phyloP scores from a whole-genome alignment of 1,140 invertebrate genomes.

The Agrilus planipennis region DNA sequence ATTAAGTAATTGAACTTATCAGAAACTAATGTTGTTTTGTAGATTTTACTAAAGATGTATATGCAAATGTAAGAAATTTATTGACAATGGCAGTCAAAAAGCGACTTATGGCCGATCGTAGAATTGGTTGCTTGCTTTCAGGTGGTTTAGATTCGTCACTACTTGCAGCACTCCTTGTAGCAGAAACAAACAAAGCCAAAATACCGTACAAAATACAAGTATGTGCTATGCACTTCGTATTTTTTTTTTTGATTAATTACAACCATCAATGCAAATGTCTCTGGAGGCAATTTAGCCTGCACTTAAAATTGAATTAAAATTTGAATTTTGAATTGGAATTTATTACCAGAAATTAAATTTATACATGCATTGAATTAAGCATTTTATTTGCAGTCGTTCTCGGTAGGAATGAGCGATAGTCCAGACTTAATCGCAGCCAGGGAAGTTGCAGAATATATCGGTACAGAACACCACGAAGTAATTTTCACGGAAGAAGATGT shows the following conservation, averaged over 20 bases:
- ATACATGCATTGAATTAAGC: no score
- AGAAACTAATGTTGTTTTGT: conserved; percentile 8
- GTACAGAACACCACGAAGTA: conserved; percentile 81
- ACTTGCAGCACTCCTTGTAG: conserved; percentile 63
- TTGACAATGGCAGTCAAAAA: conserved; percentile 54
- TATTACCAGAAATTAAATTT: no score
- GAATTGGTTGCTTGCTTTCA: conserved; percentile 60
- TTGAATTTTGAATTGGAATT: no score
- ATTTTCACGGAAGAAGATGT: conserved; percentile 71
- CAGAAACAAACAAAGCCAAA: conserved; percentile 47
- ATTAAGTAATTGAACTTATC: neutral
- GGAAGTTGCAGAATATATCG: conserved; percentile 69
- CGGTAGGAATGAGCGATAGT: conserved; percentile 76
- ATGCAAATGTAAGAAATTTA: conserved; percentile 45
- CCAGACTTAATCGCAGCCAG: conserved; percentile 76
- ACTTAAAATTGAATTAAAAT: no score
- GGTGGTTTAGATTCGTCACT: conserved; percentile 85
- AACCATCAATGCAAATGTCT: no score
- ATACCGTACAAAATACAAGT: conserved; percentile 58
- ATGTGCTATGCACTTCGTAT: conserved; percentile 3
- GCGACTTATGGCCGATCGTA: conserved; percentile 57
- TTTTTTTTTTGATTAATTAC: no score
- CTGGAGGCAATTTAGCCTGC: no score
- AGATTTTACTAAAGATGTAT: conserved; percentile 37
- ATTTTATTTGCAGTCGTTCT: conserved; percentile 72